Base-by-base conservation (phyloP, 2,113 vertebrate genomes). In the Ptilorrhoa leucosticta region DNA sequence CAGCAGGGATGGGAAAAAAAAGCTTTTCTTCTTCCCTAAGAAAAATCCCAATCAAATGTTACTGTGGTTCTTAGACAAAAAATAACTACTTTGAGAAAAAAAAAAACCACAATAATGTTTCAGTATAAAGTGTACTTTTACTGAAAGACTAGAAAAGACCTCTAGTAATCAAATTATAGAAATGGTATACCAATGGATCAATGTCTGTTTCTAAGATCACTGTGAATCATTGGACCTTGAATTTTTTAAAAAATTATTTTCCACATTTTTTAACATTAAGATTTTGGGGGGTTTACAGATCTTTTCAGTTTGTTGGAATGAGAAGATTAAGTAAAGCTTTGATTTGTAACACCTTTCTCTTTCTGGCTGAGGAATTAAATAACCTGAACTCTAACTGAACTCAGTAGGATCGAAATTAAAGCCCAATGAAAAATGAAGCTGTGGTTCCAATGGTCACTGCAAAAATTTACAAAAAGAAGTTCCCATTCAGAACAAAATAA, bases 361-460 rank as follows among this genome's bases (percentile, higher is more conserved):
- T 93, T 93, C 65, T 91, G 28, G 35, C 7, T 93, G 61, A 91
- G 80, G 73, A 96, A 93, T 78, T 93, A 94, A 95, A 76, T 54
- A 89, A 18, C 31, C 57, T 94, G 83, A 95, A 93, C 84, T 95
- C 81, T 83, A 93, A 89, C n/a, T 91, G 87, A 96, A 94, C 84
- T 87, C 87, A 45, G 66, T 58, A 51, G 73, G 79, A 93, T 83
- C 12, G 18, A 95, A 96, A 95, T 92, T 88, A 92, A 88, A 73
- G 39, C 53, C 57, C 78, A 68, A 61, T 79, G 69, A 87, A 85
- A 93, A 96, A 95, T 90, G 78, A 95, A 93, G 44, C 66, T 75
- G 13, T 85, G 66, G 82, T 83, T 94, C 79, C 71, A 93, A 45
- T 66, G 53, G 70, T 54, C 75, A 90, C 27, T 66, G 45, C 31